These are phyloP conservation scores for Drosophila ficusphila DNA, from an alignment of 1,140 invertebrate genomes.

Conservation along the genomic window DNA sequence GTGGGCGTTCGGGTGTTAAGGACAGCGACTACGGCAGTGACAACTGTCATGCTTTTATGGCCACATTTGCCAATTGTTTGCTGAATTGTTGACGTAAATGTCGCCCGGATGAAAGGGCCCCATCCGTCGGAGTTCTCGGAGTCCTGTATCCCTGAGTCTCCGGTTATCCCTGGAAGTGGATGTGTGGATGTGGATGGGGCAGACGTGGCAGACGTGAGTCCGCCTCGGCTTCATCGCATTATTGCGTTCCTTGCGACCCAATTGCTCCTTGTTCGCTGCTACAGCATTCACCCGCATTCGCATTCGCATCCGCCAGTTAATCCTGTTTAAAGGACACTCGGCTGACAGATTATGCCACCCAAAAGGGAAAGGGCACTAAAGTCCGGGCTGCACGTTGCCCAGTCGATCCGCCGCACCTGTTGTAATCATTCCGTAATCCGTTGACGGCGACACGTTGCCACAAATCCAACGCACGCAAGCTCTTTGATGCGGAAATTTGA, in stretches of 20 bases:
- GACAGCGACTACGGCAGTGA: constrained; percentile 54
- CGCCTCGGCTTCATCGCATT: constrained; percentile 55
- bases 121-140: constrained; percentile 3
- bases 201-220: constrained; percentile 10
- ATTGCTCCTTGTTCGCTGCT: constrained; percentile 22
- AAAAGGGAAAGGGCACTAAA: constrained; percentile 1
- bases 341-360: constrained; percentile 48
- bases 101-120: constrained; percentile 59
- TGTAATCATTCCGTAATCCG: constrained; percentile 48
- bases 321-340: constrained; percentile 66
- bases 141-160: not conserved
- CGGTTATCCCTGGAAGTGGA: too few relatives aligned
- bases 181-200: constrained; percentile 27
- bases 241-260: constrained; percentile 25
- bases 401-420: constrained; percentile 49
- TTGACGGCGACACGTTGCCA: constrained; percentile 38
- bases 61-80: constrained; percentile 82
- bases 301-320: constrained; percentile 40
- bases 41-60: constrained; percentile 78
- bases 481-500: constrained; percentile 35
- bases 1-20: not conserved
- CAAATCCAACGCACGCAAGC: constrained; percentile 31
- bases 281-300: constrained; percentile 5
- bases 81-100: constrained; percentile 78
- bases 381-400: constrained; percentile 3